These are phyloP conservation scores for Drosophila littoralis DNA, from an alignment of 1,140 invertebrate species.

Conservation along the genomic window DNA sequence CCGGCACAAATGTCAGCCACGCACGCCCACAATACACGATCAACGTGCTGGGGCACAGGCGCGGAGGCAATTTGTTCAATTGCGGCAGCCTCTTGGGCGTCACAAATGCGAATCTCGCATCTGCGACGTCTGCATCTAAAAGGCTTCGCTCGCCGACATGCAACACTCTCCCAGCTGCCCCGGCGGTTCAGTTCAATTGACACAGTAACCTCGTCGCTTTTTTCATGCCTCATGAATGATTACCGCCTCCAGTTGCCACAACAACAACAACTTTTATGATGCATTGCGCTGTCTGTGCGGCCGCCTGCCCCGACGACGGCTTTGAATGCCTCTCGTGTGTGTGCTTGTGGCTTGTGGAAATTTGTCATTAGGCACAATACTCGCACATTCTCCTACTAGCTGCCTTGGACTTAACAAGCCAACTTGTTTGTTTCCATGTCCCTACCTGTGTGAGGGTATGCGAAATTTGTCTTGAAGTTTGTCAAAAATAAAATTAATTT, in stretches of 20 bases:
- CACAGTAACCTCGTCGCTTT: slow-evolving; percentile 73
- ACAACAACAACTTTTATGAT: slow-evolving; percentile 27
- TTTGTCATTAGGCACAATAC: slow-evolving; percentile 49
- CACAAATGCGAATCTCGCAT: slow-evolving; percentile 66
- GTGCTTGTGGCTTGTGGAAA: slow-evolving; percentile 30
- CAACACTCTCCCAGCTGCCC: neutral
- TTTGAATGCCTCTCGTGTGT: slow-evolving; percentile 10
- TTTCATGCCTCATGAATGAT: slow-evolving; percentile 60
- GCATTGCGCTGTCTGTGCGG: slow-evolving; percentile 34
- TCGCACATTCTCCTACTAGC: slow-evolving; percentile 16
- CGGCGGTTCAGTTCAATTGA: slow-evolving; percentile 48
- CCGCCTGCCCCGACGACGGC: neutral
- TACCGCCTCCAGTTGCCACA: slow-evolving; percentile 62
- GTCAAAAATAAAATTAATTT: too few relatives aligned
- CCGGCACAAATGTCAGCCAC: slow-evolving; percentile 69
- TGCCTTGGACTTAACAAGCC: slow-evolving; percentile 31
- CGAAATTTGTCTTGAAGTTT: neutral
- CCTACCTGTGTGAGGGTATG: neutral
- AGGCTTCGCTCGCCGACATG: slow-evolving; percentile 27
- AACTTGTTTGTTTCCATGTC: slow-evolving; percentile 19
- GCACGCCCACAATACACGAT: slow-evolving; percentile 77
- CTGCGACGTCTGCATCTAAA: slow-evolving; percentile 72
- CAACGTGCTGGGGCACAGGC: neutral
- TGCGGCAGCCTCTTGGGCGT: slow-evolving; percentile 78
- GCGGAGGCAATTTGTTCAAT: slow-evolving; percentile 69